Conservation (phyloP, 2,888 invertebrate species). For the Mythimna ferrago region DNA sequence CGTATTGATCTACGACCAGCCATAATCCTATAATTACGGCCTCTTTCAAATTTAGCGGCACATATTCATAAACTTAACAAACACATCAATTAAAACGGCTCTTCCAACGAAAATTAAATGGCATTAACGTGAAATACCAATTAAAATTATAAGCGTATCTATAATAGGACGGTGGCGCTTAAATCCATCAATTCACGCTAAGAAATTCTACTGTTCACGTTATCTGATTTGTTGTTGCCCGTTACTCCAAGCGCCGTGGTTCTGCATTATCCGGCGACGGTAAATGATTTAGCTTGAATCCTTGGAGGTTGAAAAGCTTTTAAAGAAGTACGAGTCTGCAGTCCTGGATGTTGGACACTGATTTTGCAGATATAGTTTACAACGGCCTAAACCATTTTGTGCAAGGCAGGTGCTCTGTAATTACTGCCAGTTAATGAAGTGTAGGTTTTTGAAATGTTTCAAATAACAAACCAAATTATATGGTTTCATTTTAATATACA, state of each 20-base stretch:
- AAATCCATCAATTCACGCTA: neutral
- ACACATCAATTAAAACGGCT: constrained; percentile 11
- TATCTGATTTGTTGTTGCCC: neutral
- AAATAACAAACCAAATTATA: constrained; percentile 9
- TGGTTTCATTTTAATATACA: neutral
- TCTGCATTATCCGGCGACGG: neutral
- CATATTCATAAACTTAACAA: constrained; percentile 2
- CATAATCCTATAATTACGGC: neutral
- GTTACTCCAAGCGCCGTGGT: neutral
- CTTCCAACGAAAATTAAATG: neutral
- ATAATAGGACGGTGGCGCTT: neutral
- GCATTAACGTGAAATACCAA: constrained; percentile 7
- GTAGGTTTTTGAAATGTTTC: neutral
- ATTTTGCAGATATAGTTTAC: constrained; percentile 1
- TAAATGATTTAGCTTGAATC: constrained; percentile 24
- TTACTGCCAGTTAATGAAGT: neutral
- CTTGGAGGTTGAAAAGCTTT: constrained; percentile 16
- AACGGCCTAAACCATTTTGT: no score
- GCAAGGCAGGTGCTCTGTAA: neutral
- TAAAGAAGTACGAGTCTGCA: constrained; percentile 4
- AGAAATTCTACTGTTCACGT: neutral
- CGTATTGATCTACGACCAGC: neutral
- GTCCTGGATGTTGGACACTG: neutral
- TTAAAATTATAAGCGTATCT: constrained; percentile 6
- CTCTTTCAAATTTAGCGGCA: neutral